Percentiles rank a stretch among this genome's conserved stretches.
phyloP scores from a whole-genome alignment of 2,113 vertebrate genomes.

The Paramisgurnus dabryanus region DNA sequence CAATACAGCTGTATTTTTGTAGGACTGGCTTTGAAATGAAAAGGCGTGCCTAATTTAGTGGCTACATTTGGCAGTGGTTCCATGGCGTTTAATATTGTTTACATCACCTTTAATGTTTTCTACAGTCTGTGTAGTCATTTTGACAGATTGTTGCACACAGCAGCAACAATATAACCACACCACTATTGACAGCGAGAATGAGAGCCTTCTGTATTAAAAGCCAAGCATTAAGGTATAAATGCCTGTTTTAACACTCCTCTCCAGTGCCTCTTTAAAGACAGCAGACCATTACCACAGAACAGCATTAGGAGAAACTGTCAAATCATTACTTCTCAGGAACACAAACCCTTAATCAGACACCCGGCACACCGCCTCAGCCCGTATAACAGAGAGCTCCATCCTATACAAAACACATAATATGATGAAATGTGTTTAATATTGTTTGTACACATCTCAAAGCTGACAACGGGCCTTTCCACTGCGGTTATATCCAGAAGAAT shows the following conservation, averaged over 20 bases:
- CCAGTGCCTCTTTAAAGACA: neutral
- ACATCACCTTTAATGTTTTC: no score
- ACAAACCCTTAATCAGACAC: constrained; percentile 43
- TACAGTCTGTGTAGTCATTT: no score
- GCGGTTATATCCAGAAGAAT: constrained; percentile 73
- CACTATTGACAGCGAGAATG: neutral
- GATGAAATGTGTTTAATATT: constrained; percentile 76
- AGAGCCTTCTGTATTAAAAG: neutral
- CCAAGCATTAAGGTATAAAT: neutral
- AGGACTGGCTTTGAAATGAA: no score
- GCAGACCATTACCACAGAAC: neutral
- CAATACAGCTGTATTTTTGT: no score
- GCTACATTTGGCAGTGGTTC: no score
- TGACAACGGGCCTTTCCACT: constrained; percentile 66
- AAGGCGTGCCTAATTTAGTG: no score
- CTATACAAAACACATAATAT: constrained; percentile 63
- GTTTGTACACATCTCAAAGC: constrained; percentile 76
- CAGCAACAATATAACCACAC: neutral
- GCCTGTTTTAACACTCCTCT: neutral
- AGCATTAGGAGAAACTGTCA: constrained; percentile 1
- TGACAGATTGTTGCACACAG: neutral
- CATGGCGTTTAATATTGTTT: no score
- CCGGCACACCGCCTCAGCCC: constrained; percentile 60
- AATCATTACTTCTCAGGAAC: neutral
- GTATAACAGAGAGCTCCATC: constrained; percentile 52